Conservation (phyloP, 2,888 invertebrate species). For the Nycteola revayana region DNA sequence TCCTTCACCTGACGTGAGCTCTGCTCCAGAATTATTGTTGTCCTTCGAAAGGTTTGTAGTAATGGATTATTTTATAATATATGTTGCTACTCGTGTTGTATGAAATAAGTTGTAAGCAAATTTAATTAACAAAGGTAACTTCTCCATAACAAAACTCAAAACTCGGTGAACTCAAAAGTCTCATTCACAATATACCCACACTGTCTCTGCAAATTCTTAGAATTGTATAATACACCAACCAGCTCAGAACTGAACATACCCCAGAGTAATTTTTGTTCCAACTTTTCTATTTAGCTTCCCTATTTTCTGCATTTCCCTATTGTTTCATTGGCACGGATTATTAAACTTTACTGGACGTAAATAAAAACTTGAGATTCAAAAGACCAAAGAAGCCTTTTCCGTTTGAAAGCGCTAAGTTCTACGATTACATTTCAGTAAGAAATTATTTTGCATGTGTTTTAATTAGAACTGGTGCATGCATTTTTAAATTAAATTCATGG, state of each 20-base stretch:
- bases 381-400: slow-evolving; percentile 1
- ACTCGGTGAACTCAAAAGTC: no score
- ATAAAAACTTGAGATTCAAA: slow-evolving; percentile 26
- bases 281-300: slow-evolving; percentile 15
- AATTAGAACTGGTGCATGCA: slow-evolving; percentile 1
- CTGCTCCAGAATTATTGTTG: no score
- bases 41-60: no score
- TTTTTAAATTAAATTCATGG: slow-evolving; percentile 19
- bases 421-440: slow-evolving; percentile 9
- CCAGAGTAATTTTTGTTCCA: slow-evolving; percentile 1
- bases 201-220: no score
- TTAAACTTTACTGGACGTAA: slow-evolving; percentile 24
- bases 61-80: no score
- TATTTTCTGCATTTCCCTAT: slow-evolving; percentile 10
- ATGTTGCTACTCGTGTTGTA: no score
- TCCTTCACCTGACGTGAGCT: no score
- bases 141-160: no score
- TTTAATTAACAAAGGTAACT: no score
- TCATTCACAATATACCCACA: no score
- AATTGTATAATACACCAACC: no score
- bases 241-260: background rate
- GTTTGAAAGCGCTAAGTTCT: slow-evolving; percentile 6
- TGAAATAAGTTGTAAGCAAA: no score
- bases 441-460: slow-evolving; percentile 20
- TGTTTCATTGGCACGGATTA: slow-evolving; percentile 27